Evolutionary conservation across 92 coral and sea anemone genomes (phyloP).

Genomic region (Palythoa grandiflora): DNA sequence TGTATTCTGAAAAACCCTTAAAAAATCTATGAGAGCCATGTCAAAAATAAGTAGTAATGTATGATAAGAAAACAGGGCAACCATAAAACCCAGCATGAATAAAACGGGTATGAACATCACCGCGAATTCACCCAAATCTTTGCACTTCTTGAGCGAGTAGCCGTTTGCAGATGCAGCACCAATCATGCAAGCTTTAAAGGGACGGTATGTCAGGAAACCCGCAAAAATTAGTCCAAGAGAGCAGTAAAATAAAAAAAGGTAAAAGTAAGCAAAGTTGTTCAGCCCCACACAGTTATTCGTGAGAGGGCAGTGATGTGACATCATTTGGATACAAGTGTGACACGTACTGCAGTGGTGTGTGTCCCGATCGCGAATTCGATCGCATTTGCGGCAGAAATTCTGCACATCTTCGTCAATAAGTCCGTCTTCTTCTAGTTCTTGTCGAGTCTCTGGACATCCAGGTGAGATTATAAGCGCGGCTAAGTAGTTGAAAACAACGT

Average conservation of each 20-base stretch:
- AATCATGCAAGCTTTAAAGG: slow-evolving; percentile 88
- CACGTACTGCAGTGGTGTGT: slow-evolving; percentile 97
- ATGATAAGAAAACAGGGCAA: slow-evolving; percentile 71
- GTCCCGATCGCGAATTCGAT: slow-evolving; percentile 81
- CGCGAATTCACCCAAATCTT: slow-evolving; percentile 91
- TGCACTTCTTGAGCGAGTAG: slow-evolving; percentile 68
- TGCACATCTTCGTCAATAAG: slow-evolving; percentile 58
- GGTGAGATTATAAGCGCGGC: slow-evolving; percentile 92
- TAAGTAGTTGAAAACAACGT: slow-evolving; percentile 92
- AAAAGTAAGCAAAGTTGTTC: slow-evolving; percentile 88
- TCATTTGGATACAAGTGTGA: slow-evolving; percentile 85
- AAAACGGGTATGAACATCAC: slow-evolving; percentile 88
- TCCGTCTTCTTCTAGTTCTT: slow-evolving; percentile 86
- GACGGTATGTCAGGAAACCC: slow-evolving; percentile 73
- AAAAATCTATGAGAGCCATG: slow-evolving; percentile 87
- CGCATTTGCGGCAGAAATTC: slow-evolving; percentile 84
- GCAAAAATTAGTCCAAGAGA: slow-evolving; percentile 83
- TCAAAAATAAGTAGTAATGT: slow-evolving; percentile 77
- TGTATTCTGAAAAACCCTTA: slow-evolving; percentile 75
- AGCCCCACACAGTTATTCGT: slow-evolving; percentile 98
- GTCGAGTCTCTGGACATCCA: slow-evolving; percentile 85
- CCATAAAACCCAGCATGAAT: slow-evolving; percentile 79
- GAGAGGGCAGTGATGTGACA: slow-evolving; percentile 99
- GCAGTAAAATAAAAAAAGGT: slow-evolving; percentile 81
- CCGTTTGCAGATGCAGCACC: slow-evolving; percentile 33